Conservation (phyloP, 2,797 vertebrate species). For the Ptychobarbus kaznakovi region DNA sequence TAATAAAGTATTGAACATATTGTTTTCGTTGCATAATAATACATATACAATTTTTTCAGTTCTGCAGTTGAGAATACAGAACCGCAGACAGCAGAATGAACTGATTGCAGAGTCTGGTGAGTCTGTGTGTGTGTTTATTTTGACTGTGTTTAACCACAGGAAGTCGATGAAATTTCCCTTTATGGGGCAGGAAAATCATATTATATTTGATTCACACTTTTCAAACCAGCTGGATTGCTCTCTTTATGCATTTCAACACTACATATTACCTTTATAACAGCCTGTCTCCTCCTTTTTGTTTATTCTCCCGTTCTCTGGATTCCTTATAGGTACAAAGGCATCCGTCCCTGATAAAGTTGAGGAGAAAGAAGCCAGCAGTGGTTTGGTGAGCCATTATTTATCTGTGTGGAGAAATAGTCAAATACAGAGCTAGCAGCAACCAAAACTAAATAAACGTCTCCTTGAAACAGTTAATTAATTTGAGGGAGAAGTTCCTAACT, state of each 20-base stretch:
- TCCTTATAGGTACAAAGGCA: constrained; percentile 72
- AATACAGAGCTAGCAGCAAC: not conserved
- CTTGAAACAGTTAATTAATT: not conserved
- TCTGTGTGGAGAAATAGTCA: not conserved
- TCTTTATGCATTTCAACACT: constrained; percentile 11
- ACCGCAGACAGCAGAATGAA: constrained; percentile 83
- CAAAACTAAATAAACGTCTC: not conserved
- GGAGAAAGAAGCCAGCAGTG: constrained; percentile 75
- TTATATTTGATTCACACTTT: constrained; percentile 16
- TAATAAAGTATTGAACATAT: not conserved
- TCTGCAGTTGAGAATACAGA: constrained; percentile 87
- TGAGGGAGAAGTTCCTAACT: not conserved
- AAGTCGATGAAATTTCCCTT: constrained; percentile 7
- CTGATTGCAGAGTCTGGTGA: constrained; percentile 79
- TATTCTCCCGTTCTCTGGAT: constrained; percentile 27
- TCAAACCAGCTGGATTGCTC: constrained; percentile 13
- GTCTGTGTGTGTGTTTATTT: constrained; percentile 49
- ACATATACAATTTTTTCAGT: constrained; percentile 73
- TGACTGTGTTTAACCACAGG: not conserved
- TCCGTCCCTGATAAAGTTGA: constrained; percentile 65
- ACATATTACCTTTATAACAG: not conserved
- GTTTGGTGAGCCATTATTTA: constrained; percentile 71
- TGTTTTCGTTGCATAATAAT: constrained; percentile 4
- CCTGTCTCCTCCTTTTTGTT: constrained; percentile 2
- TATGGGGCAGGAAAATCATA: constrained; percentile 7